Conservation (phyloP, 2,113 vertebrate genomes). For the Sapajus apella region DNA sequence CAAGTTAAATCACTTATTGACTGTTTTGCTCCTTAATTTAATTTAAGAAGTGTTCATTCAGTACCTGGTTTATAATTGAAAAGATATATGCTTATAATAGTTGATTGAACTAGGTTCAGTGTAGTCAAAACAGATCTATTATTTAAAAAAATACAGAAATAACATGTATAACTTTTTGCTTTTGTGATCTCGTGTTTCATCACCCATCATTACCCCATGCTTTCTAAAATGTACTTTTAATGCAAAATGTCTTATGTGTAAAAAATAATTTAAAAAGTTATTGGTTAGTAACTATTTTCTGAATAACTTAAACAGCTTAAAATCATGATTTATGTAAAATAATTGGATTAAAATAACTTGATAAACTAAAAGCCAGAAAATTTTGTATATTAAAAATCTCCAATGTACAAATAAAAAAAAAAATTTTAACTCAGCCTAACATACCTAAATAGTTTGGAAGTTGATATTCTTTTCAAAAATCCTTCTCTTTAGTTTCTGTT, state of each 20-base stretch:
- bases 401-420: background rate
- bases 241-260: background rate
- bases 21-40: background rate
- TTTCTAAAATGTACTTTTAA: background rate
- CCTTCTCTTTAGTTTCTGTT: background rate
- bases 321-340: constrained; percentile 12
- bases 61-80: constrained; percentile 17
- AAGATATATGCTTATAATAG: background rate
- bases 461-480: background rate
- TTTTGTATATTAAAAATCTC: background rate
- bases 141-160: constrained; percentile 36
- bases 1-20: background rate
- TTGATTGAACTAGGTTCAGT: background rate
- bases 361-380: background rate
- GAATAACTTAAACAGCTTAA: background rate
- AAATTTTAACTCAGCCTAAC: background rate
- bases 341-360: background rate
- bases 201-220: background rate
- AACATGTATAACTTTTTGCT: background rate
- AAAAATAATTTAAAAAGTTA: constrained; percentile 31
- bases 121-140: background rate
- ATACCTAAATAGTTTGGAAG: background rate
- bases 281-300: background rate
- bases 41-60: constrained; percentile 13
- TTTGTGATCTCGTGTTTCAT: background rate